phyloP scores from a whole-genome alignment of 2,888 invertebrate genomes.

The Orgyia antiqua region DNA sequence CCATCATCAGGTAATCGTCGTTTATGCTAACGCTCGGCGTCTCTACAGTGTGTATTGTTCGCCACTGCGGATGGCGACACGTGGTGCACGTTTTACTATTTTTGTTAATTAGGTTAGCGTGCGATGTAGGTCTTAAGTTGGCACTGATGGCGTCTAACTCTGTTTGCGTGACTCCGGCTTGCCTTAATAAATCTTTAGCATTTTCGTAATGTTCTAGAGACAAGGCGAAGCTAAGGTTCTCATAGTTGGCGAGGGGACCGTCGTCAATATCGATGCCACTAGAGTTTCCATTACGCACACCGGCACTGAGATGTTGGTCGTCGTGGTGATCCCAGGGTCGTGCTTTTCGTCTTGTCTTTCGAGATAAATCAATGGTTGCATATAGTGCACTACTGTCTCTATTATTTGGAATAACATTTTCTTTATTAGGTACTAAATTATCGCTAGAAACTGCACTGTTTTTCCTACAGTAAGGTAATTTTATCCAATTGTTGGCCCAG shows the following conservation, averaged over 20 bases:
- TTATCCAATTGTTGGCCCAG: slow-evolving; percentile 81
- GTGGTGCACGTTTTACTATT: slow-evolving; percentile 71
- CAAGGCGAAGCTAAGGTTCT: slow-evolving; percentile 87
- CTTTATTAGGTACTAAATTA: slow-evolving; percentile 64
- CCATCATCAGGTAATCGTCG: slow-evolving; percentile 84
- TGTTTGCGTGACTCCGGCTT: slow-evolving; percentile 75
- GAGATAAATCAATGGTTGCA: slow-evolving; percentile 82
- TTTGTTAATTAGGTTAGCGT: slow-evolving; percentile 24
- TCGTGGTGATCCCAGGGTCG: slow-evolving; percentile 30
- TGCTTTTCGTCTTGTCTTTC: slow-evolving; percentile 76
- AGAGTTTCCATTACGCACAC: slow-evolving; percentile 21
- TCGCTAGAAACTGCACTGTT: slow-evolving; percentile 35
- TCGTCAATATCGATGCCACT: slow-evolving; percentile 48
- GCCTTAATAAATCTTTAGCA: slow-evolving; percentile 81
- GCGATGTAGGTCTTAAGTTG: slow-evolving; percentile 43
- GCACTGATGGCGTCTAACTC: slow-evolving; percentile 65
- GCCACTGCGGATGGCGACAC: slow-evolving; percentile 74
- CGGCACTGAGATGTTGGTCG: slow-evolving; percentile 6
- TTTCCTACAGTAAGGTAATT: slow-evolving; percentile 77
- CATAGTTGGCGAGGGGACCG: slow-evolving; percentile 80
- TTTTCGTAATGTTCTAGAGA: slow-evolving; percentile 89
- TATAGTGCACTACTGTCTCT: slow-evolving; percentile 76
- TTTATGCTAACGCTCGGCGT: slow-evolving; percentile 13
- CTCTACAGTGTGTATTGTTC: slow-evolving; percentile 11
- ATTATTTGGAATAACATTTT: slow-evolving; percentile 65